phyloP scores from a whole-genome alignment of 2,888 invertebrate species.

The Adelphocoris suturalis region DNA sequence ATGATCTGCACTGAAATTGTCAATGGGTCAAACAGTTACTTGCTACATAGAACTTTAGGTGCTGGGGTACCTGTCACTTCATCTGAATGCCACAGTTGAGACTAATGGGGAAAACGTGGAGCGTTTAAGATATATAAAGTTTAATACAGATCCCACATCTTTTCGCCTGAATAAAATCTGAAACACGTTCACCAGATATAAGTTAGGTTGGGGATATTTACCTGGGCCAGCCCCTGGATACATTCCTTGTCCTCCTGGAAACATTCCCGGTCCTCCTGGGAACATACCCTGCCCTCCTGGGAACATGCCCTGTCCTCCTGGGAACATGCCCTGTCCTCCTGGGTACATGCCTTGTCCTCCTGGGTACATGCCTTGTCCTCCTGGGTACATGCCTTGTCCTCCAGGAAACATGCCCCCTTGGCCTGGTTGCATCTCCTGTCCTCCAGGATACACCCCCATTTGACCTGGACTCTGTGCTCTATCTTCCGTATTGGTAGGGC shows the following conservation, averaged over 20 bases:
- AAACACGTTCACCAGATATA: too few species aligned
- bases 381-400: not conserved
- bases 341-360: conserved; percentile 32
- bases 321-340: conserved; percentile 10
- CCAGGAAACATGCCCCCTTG: not conserved
- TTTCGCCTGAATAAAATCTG: too few species aligned
- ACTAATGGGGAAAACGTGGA: too few species aligned
- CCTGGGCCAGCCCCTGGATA: not conserved
- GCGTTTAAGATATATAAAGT: too few species aligned
- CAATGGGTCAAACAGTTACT: too few species aligned
- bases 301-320: conserved; percentile 15
- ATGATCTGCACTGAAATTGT: too few species aligned
- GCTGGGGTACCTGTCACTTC: too few species aligned
- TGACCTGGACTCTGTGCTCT: not conserved
- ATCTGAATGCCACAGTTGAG: too few species aligned
- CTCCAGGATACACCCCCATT: not conserved
- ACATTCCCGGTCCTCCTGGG: not conserved
- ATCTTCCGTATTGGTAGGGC: not conserved
- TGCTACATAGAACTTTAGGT: too few species aligned
- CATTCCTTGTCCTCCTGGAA: not conserved
- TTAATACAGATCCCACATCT: too few species aligned
- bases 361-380: not conserved
- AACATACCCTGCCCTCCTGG: conserved; percentile 31
- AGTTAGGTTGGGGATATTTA: too few species aligned
- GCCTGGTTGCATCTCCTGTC: not conserved